Conservation (phyloP, 2,888 invertebrate genomes). For the Pachliopta kotzebuea region DNA sequence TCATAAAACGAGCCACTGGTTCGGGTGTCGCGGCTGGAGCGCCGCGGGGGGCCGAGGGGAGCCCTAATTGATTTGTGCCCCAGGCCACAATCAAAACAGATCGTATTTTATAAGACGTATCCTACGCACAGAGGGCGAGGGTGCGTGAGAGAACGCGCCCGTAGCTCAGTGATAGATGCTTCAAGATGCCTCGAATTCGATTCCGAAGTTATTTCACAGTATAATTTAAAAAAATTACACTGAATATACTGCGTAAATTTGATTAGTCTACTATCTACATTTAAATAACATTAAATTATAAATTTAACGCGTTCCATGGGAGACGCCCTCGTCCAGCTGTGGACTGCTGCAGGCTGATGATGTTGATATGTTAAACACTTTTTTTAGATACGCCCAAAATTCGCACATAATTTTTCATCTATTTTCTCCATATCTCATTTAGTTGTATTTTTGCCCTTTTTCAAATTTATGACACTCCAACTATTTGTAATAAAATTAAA, state of each 20-base stretch:
- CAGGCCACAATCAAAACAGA: conserved; percentile 82
- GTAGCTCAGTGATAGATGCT: conserved; percentile 32
- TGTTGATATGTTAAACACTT: no score
- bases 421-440: no score
- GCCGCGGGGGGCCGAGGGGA: conserved; percentile 64
- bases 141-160: conserved; percentile 44
- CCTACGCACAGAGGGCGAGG: conserved; percentile 64
- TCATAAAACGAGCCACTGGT: conserved; percentile 80
- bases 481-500: no score
- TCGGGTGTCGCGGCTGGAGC: conserved; percentile 65
- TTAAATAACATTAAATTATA: no score
- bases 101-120: conserved; percentile 81
- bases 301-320: no score
- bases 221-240: no score
- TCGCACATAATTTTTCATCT: no score
- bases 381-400: no score
- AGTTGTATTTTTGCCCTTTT: no score
- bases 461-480: no score
- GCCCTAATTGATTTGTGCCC: conserved; percentile 81
- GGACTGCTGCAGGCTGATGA: no score
- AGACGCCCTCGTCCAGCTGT: no score
- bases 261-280: not conserved
- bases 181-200: conserved; percentile 44
- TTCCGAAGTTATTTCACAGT: conserved; percentile 36
- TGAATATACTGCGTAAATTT: not conserved